These are phyloP conservation scores for Pterocles orientalis DNA, from an alignment of 2,113 vertebrate species.

Conservation along the genomic window DNA sequence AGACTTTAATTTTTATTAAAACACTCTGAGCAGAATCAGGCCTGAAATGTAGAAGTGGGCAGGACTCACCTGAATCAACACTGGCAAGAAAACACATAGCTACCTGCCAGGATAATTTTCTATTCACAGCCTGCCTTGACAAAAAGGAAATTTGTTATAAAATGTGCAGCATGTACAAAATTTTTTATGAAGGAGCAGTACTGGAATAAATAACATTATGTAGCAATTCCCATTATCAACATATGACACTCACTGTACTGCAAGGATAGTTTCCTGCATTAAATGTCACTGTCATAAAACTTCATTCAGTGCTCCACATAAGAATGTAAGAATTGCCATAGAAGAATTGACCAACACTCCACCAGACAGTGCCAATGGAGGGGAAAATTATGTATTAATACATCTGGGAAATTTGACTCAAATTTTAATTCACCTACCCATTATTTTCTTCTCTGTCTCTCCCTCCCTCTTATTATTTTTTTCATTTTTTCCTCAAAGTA, in stretches of 20 bases:
- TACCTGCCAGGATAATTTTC: background rate
- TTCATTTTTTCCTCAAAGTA: background rate
- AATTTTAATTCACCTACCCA: background rate
- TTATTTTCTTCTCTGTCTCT: background rate
- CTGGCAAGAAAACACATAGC: background rate
- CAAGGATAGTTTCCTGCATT: background rate
- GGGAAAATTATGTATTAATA: background rate
- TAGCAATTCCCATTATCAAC: background rate
- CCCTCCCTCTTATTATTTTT: accelerated
- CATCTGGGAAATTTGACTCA: background rate
- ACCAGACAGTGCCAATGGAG: background rate
- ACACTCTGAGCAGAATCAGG: background rate
- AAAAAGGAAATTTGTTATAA: background rate
- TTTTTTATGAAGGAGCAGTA: background rate
- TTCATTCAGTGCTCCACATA: background rate
- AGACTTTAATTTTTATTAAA: background rate
- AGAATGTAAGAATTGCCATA: background rate
- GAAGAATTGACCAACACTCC: background rate
- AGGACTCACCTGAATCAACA: background rate
- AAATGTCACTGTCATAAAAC: background rate
- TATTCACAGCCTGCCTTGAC: background rate
- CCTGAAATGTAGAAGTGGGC: background rate
- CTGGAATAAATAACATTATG: background rate
- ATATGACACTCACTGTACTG: background rate
- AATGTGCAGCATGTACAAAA: background rate